A percentile compares a stretch with the other conserved stretches of the same genome.
Evolutionary conservation across 2,888 invertebrate genomes (phyloP).

Genomic region (Eristalinus sepulchralis): DNA sequence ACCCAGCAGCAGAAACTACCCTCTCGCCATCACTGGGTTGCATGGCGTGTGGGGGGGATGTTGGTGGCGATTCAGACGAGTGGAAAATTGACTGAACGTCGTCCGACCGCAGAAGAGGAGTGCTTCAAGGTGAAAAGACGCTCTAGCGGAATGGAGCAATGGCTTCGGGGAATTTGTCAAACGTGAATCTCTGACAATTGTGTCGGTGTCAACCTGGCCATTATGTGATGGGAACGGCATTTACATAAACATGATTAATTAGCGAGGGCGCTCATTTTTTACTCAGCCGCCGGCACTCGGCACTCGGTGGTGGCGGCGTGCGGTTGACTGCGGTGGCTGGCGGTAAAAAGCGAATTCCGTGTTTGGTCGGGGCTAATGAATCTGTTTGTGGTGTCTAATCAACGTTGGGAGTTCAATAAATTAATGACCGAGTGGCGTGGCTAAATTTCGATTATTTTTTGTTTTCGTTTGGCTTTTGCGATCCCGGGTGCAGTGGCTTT

Average conservation of each 20-base stretch:
- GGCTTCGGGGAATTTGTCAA: constrained; percentile 60
- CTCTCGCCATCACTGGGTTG: too few species aligned
- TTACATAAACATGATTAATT: constrained; percentile 59
- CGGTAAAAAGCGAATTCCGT: neutral
- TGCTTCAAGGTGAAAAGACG: constrained; percentile 6
- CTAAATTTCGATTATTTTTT: neutral
- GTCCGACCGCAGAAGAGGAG: neutral
- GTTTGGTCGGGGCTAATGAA: constrained; percentile 1
- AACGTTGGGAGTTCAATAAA: neutral
- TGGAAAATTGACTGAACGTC: constrained; percentile 56
- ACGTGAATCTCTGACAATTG: constrained; percentile 51
- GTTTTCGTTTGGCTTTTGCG: too few species aligned
- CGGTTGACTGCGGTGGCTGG: constrained; percentile 30
- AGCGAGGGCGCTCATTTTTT: constrained; percentile 18
- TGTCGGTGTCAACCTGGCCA: constrained; percentile 39
- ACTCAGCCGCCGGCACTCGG: too few species aligned
- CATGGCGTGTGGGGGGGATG: constrained; percentile 37
- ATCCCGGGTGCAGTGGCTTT: neutral
- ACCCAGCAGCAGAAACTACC: constrained; percentile 12
- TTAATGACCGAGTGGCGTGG: neutral
- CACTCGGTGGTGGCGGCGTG: too few species aligned
- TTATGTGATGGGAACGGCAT: constrained; percentile 32
- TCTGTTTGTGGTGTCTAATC: constrained; percentile 4
- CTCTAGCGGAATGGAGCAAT: constrained; percentile 55
- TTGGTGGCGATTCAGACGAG: constrained; percentile 39